phyloP scores from a whole-genome alignment of 2,797 vertebrate species.

The Poeciliopsis gracilis region DNA sequence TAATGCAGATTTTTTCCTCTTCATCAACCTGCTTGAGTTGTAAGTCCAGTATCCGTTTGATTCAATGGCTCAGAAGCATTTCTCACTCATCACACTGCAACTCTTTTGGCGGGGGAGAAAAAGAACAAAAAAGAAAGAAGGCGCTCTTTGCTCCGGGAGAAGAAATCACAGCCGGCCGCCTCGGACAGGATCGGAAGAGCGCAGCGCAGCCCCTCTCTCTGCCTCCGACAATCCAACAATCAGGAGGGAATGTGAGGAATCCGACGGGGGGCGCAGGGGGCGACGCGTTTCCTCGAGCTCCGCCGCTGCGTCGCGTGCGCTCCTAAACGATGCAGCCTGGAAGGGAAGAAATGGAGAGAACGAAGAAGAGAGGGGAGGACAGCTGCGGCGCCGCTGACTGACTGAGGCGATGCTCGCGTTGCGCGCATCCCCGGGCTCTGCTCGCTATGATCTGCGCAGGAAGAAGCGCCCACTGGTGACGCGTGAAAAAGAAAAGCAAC shows the following conservation, averaged over 20 bases:
- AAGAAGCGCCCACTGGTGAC: conserved; percentile 78
- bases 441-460: conserved; percentile 71
- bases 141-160: conserved; percentile 37
- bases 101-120: conserved; percentile 37
- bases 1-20: conserved; percentile 63
- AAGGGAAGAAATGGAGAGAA: conserved; percentile 8
- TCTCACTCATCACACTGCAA: conserved; percentile 39
- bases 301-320: conserved; percentile 35
- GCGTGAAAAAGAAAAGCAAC: conserved; percentile 58
- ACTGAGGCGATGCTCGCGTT: conserved; percentile 60
- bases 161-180: conserved; percentile 41
- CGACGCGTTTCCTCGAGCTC: conserved; percentile 50
- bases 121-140: conserved; percentile 19
- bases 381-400: conserved; percentile 60
- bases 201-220: not conserved
- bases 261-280: conserved; percentile 12
- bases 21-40: conserved; percentile 68
- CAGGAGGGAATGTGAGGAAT: conserved; percentile 40
- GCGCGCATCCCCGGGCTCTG: conserved; percentile 74
- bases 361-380: conserved; percentile 54
- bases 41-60: conserved; percentile 65
- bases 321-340: conserved; percentile 62
- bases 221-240: conserved; percentile 64
- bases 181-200: conserved; percentile 30
- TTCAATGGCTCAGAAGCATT: conserved; percentile 45